These are phyloP conservation scores for Lucilia sericata DNA, from an alignment of 1,140 invertebrate genomes.

Conservation along the genomic window DNA sequence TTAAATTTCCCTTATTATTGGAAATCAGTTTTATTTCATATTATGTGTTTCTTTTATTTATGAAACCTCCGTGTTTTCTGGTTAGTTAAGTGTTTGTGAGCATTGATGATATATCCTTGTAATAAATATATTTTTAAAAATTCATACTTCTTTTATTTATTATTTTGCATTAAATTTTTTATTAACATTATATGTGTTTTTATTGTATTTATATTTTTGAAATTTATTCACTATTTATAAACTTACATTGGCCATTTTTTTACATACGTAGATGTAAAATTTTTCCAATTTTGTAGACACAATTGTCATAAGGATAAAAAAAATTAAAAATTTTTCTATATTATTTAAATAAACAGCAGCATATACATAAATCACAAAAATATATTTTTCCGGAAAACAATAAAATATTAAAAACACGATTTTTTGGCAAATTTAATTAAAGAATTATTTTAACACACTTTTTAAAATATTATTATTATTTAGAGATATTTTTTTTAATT, in stretches of 20 bases:
- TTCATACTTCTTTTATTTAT: not conserved
- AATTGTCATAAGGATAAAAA: constrained; percentile 24
- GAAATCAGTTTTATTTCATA: too few species aligned
- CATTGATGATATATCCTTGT: too few species aligned
- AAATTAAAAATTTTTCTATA: not conserved
- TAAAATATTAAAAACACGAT: too few species aligned
- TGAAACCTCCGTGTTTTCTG: too few species aligned
- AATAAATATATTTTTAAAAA: not conserved
- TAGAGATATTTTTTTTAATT: too few species aligned
- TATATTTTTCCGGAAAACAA: not conserved
- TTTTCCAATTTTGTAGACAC: constrained; percentile 30
- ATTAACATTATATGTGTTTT: not conserved
- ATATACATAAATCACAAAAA: not conserved
- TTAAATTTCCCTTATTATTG: too few species aligned
- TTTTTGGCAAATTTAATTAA: not conserved
- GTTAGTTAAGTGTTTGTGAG: too few species aligned
- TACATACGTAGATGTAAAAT: constrained; percentile 5
- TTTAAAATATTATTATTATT: too few species aligned
- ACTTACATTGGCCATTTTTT: constrained; percentile 34
- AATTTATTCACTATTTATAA: not conserved
- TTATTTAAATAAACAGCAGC: not conserved
- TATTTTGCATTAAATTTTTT: not conserved
- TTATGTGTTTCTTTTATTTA: too few species aligned
- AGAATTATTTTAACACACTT: too few species aligned
- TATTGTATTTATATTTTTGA: not conserved